Evolutionary conservation across 1,140 invertebrate species (phyloP).

Genomic region (Nasonia longicornis): DNA sequence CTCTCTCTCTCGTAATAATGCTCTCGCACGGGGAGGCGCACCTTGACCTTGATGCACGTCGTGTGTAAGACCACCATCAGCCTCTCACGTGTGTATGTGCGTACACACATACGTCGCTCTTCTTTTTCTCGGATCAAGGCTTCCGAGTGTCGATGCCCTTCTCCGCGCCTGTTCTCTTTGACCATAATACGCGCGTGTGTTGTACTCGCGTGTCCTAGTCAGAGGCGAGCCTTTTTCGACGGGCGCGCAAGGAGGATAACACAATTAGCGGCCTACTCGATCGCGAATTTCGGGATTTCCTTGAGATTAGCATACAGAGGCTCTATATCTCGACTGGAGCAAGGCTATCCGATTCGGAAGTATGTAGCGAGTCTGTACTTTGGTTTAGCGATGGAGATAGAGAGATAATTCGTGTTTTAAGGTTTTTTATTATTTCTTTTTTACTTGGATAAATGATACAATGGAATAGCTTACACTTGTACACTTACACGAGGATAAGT

Average conservation of each 20-base stretch:
- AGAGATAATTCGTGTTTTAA: not conserved
- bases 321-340: constrained; percentile 12
- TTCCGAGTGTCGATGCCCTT: constrained; percentile 41
- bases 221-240: constrained; percentile 3
- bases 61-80: constrained; percentile 46
- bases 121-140: constrained; percentile 38
- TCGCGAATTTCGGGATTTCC: not conserved
- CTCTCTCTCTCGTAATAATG: not conserved
- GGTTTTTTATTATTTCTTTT: constrained; percentile 7
- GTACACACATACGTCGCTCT: not conserved
- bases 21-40: constrained; percentile 43
- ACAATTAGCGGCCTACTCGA: no score
- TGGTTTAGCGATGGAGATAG: not conserved
- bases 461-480: constrained; percentile 1
- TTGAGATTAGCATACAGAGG: not conserved
- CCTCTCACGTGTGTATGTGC: constrained; percentile 47
- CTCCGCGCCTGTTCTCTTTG: constrained; percentile 1
- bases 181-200: constrained; percentile 4
- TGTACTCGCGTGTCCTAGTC: not conserved
- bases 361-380: not conserved
- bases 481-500: not conserved
- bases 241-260: no score
- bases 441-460: constrained; percentile 9
- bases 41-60: constrained; percentile 53
- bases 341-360: not conserved